Evolutionary conservation across 2,797 vertebrate genomes (phyloP), one percentile per base, ranked within the genome.

Genomic region (Parotocinclus haroldoi): DNA sequence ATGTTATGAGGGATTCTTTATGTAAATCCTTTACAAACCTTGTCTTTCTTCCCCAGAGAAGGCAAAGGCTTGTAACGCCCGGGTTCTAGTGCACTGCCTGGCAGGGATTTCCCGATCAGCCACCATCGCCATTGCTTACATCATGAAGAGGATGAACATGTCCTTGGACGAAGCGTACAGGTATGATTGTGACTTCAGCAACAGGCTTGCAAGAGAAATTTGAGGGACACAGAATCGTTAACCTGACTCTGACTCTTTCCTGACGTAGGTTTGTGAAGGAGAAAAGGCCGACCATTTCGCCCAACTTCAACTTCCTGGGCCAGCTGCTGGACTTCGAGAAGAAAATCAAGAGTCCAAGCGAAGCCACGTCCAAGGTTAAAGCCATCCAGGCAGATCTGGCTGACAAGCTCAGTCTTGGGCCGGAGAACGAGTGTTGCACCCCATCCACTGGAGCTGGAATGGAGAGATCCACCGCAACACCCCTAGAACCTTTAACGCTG

Each of bases 61-160:
- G 81, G 96, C 95, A n/a, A 97, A 99, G 78, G 93, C 95, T 0
- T 95, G 90, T 1, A 93, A 99, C 1, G 88, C 91, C 2, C 82
- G 83, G 0, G 96, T 98, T 67, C 78, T 99, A 36, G 94, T 99
- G n/a, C 96, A 99, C 87, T 98, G 96, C n/a, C 81, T 98, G 66
- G 96, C 96, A 0, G 96, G 96, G 13, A 96, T 99, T 75, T 98
- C 96, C 0, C 92, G 96, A 59, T 98, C 96, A 0, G 96, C 96
- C 74, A 99, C 96, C 44, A 97, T 99, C 9, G 96, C 96, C 52
- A 98, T 99, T 9, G 96, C 95, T 4, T 99, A 99, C 81, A 96
- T 98, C 84, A 99, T 99, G 96, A 98, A 95, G 88, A 93, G 95
- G 83, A 96, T 95, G 95, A 94, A 95, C 74, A 92, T 98, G 95